phyloP scores from a whole-genome alignment of 2,888 invertebrate genomes.

The Lycophotia porphyrea region DNA sequence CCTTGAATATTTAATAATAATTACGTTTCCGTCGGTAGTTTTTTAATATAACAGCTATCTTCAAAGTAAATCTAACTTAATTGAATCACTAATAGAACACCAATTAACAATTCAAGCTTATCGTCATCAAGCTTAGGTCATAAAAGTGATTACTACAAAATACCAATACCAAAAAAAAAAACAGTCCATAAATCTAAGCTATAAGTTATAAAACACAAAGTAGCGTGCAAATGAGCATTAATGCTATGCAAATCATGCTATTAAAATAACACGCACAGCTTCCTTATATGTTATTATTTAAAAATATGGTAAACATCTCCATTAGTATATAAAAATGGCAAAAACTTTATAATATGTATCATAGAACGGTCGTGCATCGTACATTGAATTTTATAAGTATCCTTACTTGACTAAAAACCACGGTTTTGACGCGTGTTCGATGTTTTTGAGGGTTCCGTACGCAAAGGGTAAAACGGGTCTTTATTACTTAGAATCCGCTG shows the following conservation, averaged over 20 bases:
- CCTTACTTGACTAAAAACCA: constrained; percentile 38
- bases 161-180: neutral
- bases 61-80: neutral
- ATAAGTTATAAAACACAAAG: constrained; percentile 19
- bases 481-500: no score
- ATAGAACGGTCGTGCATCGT: constrained; percentile 38
- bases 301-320: constrained; percentile 53
- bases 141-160: constrained; percentile 15
- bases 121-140: neutral
- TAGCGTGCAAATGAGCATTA: constrained; percentile 46
- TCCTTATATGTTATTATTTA: constrained; percentile 53
- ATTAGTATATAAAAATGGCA: constrained; percentile 51
- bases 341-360: constrained; percentile 51
- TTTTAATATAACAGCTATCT: neutral
- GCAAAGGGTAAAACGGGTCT: no score
- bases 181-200: constrained; percentile 14
- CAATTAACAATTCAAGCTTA: neutral
- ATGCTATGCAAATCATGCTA: constrained; percentile 53
- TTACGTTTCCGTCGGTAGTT: neutral
- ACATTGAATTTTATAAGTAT: constrained; percentile 55
- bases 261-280: constrained; percentile 53
- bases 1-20: neutral
- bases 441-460: no score
- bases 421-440: constrained; percentile 18
- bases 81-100: neutral